Evolutionary conservation across 1,140 invertebrate genomes (phyloP), one percentile per base, ranked within the genome.

Genomic region (Argopecten irradians): DNA sequence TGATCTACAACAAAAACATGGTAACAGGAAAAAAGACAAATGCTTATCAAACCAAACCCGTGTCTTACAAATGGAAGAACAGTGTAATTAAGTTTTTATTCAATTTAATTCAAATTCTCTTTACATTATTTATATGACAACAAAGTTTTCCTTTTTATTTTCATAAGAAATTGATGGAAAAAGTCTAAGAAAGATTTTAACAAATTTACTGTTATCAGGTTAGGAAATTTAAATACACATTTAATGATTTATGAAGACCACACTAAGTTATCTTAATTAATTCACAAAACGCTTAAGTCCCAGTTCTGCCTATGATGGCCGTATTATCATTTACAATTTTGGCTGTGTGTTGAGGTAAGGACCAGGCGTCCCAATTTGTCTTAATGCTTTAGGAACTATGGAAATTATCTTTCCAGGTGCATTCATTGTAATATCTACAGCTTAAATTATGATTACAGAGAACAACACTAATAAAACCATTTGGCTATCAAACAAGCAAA

Each of bases 21-120:
- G 7, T 71, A 71, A 28, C 5, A 7, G 55, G 11, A n/a, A n/a
- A 71, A 16, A 16, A 46, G 43, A 46, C 43, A 46, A 46, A 28
- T 28, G 5, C 5, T 28, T 28, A 71, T 39, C 22, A 71, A 71
- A 71, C 55, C 55, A 71, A 71, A 71, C 55, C 55, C 55, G 55
- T 71, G 55, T 71, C 55, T 71, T 71, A n/a, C 14, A 71, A 71
- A 71, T 71, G 55, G 55, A 71, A 71, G 55, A 71, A 71, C 55
- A 71, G 55, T 71, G 22, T 71, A 71, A 71, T n/a, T n/a, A 19
- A 46, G 22, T 46, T 71, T 28, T 7, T 28, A 28, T 71, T 71
- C 22, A 28, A n/a, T 71, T 28, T 7, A 71, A 28, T 71, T 71
- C 22, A 28, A n/a, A 71, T 28, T 28, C 5, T 13, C 28, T 71